Evolutionary conservation across 2,888 invertebrate genomes (phyloP).

Genomic region (Stenichneumon culpator): DNA sequence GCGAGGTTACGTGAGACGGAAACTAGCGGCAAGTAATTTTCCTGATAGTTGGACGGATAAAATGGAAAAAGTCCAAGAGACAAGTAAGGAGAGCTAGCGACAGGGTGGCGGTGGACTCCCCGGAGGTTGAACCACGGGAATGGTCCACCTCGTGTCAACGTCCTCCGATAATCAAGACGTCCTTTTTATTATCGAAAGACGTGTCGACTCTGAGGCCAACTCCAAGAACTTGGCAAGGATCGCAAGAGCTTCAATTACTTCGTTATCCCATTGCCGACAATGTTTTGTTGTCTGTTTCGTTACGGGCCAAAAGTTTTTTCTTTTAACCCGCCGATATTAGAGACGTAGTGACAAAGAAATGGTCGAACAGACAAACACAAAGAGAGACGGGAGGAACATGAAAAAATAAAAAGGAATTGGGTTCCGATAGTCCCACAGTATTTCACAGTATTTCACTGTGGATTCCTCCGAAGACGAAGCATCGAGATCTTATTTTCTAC

Average conservation of each 20-base stretch:
- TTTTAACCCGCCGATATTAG: neutral
- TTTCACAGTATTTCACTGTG: constrained; percentile 36
- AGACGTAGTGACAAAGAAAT: neutral
- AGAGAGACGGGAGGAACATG: neutral
- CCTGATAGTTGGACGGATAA: constrained; percentile 41
- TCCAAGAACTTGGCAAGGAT: constrained; percentile 9
- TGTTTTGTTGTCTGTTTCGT: constrained; percentile 20
- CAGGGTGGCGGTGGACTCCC: constrained; percentile 32
- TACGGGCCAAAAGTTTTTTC: constrained; percentile 1
- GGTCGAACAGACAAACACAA: neutral
- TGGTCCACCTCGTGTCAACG: constrained; percentile 44
- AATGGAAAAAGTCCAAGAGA: constrained; percentile 57
- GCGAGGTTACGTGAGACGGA: constrained; percentile 40
- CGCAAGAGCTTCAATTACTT: constrained; percentile 21
- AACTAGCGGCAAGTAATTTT: constrained; percentile 42
- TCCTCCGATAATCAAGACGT: constrained; percentile 45
- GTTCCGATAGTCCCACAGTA: constrained; percentile 23
- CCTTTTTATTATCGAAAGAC: constrained; percentile 43
- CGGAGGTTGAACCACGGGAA: constrained; percentile 20
- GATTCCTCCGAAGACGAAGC: constrained; percentile 69
- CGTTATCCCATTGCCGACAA: constrained; percentile 38
- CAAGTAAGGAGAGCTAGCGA: constrained; percentile 35
- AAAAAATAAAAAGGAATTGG: constrained; percentile 24
- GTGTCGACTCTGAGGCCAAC: neutral
- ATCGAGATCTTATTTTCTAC: constrained; percentile 71